Conservation (phyloP, 2,113 vertebrate species). For the Oenanthe oenanthe region DNA sequence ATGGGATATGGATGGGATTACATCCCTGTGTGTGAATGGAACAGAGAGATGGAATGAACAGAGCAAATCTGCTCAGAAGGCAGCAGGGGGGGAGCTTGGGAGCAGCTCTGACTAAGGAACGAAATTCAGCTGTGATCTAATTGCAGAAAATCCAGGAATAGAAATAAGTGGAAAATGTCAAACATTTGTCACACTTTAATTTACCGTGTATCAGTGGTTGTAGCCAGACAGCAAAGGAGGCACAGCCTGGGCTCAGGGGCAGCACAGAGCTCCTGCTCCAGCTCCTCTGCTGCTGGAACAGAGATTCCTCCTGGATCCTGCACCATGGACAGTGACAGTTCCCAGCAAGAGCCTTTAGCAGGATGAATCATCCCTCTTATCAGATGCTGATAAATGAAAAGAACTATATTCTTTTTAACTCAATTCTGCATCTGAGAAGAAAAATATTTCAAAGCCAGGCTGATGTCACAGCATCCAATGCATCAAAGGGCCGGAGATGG, state of each 20-base stretch:
- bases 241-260: neutral
- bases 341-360: neutral
- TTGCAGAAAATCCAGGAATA: constrained; percentile 47
- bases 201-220: neutral
- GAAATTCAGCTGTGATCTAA: constrained; percentile 41
- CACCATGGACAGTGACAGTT: neutral
- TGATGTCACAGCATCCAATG: neutral
- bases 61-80: neutral
- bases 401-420: constrained; percentile 31
- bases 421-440: constrained; percentile 22
- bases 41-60: neutral
- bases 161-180: constrained; percentile 21
- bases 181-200: constrained; percentile 13
- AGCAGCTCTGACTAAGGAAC: constrained; percentile 12
- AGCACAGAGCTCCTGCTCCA: neutral
- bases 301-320: neutral
- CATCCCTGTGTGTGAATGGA: neutral
- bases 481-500: constrained; percentile 28
- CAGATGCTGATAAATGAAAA: constrained; percentile 31
- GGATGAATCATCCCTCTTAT: constrained; percentile 39
- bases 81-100: neutral
- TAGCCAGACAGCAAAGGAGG: neutral
- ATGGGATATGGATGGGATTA: neutral
- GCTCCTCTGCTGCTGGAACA: neutral
- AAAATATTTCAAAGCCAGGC: constrained; percentile 18